These are phyloP conservation scores for Leucophenga maculata DNA, from an alignment of 2,888 invertebrate species.

Conservation along the genomic window DNA sequence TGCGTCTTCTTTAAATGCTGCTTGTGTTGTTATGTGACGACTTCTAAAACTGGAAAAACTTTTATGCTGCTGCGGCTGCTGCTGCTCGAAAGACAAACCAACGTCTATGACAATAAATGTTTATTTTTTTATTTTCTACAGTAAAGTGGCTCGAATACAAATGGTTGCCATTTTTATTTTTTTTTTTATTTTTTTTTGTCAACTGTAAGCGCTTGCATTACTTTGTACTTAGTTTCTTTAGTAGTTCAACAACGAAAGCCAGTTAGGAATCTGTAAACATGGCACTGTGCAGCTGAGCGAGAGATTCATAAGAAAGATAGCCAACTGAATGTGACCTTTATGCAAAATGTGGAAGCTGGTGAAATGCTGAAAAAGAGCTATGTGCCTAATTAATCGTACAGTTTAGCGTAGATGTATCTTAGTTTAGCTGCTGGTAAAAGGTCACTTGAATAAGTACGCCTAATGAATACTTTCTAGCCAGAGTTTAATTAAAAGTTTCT, in stretches of 20 bases:
- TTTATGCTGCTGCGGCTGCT: too few species aligned
- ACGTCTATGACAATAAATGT: background rate
- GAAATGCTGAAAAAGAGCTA: background rate
- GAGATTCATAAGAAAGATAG: background rate
- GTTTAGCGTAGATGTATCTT: background rate
- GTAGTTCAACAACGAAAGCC: too few species aligned
- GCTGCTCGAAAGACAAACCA: background rate
- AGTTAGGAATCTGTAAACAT: constrained; percentile 15
- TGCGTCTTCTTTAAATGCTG: background rate
- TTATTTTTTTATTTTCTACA: background rate
- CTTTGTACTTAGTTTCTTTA: background rate
- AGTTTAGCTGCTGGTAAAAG: too few species aligned
- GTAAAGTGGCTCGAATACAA: background rate
- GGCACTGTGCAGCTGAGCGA: constrained; percentile 36
- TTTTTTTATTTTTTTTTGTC: constrained; percentile 26
- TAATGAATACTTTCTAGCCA: too few species aligned
- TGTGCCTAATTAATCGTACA: background rate
- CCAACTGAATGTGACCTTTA: background rate
- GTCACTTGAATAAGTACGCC: too few species aligned
- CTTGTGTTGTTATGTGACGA: constrained; percentile 1
- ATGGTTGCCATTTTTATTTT: background rate
- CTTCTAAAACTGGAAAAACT: background rate
- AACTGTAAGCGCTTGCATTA: constrained; percentile 4
- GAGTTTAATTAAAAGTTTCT: too few species aligned
- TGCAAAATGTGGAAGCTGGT: too few species aligned